phyloP scores from a whole-genome alignment of 2,113 vertebrate genomes.

The Oreocharis arfaki region DNA sequence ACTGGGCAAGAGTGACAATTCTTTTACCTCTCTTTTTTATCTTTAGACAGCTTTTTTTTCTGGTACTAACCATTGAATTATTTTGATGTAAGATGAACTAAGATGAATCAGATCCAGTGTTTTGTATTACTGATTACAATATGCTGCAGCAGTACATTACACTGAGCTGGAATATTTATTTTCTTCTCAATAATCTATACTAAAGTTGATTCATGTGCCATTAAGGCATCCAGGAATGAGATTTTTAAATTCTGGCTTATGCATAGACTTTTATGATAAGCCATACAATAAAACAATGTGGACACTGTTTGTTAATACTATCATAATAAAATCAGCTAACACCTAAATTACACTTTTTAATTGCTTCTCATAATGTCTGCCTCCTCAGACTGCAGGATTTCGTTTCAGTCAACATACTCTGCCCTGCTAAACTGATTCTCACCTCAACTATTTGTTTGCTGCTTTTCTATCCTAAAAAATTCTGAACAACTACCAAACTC shows the following conservation, averaged over 20 bases:
- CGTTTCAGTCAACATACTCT: background rate
- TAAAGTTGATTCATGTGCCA: background rate
- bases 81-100: background rate
- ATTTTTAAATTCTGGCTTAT: background rate
- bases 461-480: background rate
- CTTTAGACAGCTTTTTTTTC: background rate
- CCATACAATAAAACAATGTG: background rate
- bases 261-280: background rate
- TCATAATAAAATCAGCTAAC: slow-evolving; percentile 11
- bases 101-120: background rate
- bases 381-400: background rate
- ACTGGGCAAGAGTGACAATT: background rate
- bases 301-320: background rate
- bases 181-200: background rate
- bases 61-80: background rate
- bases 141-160: background rate
- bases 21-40: background rate
- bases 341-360: background rate
- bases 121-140: background rate
- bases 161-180: background rate
- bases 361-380: background rate
- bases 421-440: background rate
- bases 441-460: background rate
- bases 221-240: background rate
- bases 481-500: background rate